A percentile compares a stretch with the other conserved stretches of the same genome.
phyloP scores from a whole-genome alignment of 1,140 invertebrate genomes.

The Plectrocnemia conspersa region DNA sequence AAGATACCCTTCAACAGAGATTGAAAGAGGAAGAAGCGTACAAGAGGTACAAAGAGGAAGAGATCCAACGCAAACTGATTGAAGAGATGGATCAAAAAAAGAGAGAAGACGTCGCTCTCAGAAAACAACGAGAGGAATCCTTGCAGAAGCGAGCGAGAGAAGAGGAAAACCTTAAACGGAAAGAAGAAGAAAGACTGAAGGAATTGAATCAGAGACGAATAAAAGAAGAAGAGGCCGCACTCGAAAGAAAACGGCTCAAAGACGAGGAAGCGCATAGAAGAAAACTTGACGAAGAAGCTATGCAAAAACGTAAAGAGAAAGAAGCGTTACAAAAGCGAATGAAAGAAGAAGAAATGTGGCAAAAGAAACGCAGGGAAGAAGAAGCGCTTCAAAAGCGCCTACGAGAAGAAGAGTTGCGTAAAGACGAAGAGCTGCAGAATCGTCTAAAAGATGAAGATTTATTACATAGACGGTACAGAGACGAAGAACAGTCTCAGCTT shows the following conservation, averaged over 20 bases:
- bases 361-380: constrained; percentile 15
- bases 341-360: constrained; percentile 6
- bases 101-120: constrained; percentile 5
- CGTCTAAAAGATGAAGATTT: constrained; percentile 31
- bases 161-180: constrained; percentile 12
- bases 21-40: constrained; percentile 37
- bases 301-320: constrained; percentile 6
- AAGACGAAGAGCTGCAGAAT: background rate
- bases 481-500: constrained; percentile 12
- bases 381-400: constrained; percentile 18
- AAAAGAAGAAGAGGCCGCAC: constrained; percentile 25
- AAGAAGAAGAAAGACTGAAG: constrained; percentile 9
- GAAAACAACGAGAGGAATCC: constrained; percentile 11
- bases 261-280: constrained; percentile 21
- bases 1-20: constrained; percentile 12
- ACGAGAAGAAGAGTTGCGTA: constrained; percentile 1
- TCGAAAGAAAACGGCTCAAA: constrained; percentile 19
- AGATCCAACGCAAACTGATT: constrained; percentile 17
- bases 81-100: constrained; percentile 7
- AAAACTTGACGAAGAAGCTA: constrained; percentile 18
- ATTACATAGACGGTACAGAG: constrained; percentile 16
- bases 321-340: constrained; percentile 11
- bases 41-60: constrained; percentile 11
- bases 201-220: constrained; percentile 17
- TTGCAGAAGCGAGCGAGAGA: constrained; percentile 17